Evolutionary conservation across 2,113 vertebrate genomes (phyloP), one percentile per base, ranked within the genome.

Genomic region (Cebus imitator): DNA sequence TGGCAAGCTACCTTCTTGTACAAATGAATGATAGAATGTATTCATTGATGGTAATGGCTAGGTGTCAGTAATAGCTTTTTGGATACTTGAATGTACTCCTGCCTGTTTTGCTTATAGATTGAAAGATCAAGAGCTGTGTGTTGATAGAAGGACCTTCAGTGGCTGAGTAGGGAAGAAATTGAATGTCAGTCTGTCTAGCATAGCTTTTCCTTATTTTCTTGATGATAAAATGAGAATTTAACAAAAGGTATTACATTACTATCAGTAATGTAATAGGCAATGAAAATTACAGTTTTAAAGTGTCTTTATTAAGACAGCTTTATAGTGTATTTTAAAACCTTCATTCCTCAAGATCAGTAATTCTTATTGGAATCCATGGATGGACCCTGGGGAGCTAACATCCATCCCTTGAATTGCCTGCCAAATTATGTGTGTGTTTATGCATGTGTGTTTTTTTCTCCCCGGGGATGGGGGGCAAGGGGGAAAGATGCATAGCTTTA

Each of bases 151-250:
- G 75, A 30, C 16, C 3, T 45, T 72, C 6, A 52, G 55, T 37
- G 61, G 20, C 52, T 48, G 21, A 70, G 40, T 11, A 50, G 25
- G 57, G 35, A 76, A 89, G 79, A 78, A 82, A 48, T 48, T 37
- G 70, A 91, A 58, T 40, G 43, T 61, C 25, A 37, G 1, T 86
- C 32, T 58, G 43, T 94, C 61, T 90, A 37, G 35, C 25, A 1
- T 35, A 23, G 3, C 45, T 32, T 90, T 82, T 81, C 48, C 32
- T 23, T 58, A 25, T 43, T 95, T 92, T 81, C 50, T 78, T 95
- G 61, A 66, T 90, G 45, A 50, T 79, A 64, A 87, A 92, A 32
- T 88, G 61, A 95, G n/a, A 79, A 73, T 94, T 40, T 78, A 80
- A 32, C 11, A 35, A 12, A 37, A 43, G 43, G 16, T 84, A 5